phyloP scores from a whole-genome alignment of 1,140 invertebrate genomes.

The Pseudoatta argentina region DNA sequence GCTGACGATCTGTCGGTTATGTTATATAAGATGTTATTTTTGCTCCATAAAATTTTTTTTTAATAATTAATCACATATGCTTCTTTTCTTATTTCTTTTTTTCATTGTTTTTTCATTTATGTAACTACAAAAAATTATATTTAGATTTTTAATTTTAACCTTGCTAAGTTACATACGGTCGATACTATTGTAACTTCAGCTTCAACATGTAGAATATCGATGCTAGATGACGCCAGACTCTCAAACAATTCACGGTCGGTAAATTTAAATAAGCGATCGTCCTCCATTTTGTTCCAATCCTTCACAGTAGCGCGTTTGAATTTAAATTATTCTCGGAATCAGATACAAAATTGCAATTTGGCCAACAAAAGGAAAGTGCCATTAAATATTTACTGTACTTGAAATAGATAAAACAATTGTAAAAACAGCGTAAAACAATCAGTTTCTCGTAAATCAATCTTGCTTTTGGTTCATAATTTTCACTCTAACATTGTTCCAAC shows the following conservation, averaged over 20 bases:
- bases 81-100: not conserved
- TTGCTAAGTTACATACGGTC: not conserved
- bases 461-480: not conserved
- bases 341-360: not conserved
- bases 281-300: not conserved
- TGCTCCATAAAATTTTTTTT: not conserved
- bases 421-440: not conserved
- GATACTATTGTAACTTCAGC: not conserved
- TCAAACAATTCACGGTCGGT: not conserved
- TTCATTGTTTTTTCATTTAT: not conserved
- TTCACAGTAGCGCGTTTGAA: not conserved
- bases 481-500: not conserved
- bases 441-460: not conserved
- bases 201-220: not conserved
- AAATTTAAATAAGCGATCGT: constrained; percentile 6
- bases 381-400: not conserved
- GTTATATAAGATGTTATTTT: not conserved
- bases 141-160: not conserved
- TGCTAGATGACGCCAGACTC: constrained; percentile 32
- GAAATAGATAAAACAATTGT: not conserved
- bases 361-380: no score
- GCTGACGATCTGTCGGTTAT: not conserved
- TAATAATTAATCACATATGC: not conserved
- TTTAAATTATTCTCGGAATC: not conserved
- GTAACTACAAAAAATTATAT: not conserved